Percentiles rank a stretch among this genome's conserved stretches.
Conservation (phyloP, 1,140 invertebrate species). For the Microplitis demolitor region DNA sequence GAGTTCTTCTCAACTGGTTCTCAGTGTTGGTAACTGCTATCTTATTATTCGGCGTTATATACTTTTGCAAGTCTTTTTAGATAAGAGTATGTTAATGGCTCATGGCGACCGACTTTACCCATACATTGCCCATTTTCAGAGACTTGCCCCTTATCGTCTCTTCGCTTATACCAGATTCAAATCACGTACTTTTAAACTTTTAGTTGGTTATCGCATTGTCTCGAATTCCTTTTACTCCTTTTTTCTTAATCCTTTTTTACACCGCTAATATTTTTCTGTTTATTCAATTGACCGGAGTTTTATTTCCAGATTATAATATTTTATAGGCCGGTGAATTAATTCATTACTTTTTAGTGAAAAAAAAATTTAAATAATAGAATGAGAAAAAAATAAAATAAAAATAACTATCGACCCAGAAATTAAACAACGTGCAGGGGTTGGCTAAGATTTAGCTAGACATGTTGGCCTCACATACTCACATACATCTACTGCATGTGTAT, state of each 20-base stretch:
- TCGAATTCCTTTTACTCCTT: background rate
- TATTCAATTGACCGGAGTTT: no score
- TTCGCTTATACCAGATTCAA: constrained; percentile 22
- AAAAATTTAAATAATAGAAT: no score
- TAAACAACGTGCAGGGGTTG: no score
- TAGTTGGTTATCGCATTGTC: constrained; percentile 28
- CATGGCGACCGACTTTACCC: constrained; percentile 34
- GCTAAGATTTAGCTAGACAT: no score
- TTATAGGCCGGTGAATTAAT: no score
- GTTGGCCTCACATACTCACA: no score
- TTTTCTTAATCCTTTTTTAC: background rate
- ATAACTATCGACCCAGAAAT: no score
- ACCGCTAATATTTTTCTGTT: no score
- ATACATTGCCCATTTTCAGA: constrained; percentile 7
- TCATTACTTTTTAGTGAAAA: no score
- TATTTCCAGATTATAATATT: no score
- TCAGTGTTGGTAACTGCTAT: constrained; percentile 19
- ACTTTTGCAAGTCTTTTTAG: constrained; percentile 49
- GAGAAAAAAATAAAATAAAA: no score
- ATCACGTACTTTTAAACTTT: constrained; percentile 38
- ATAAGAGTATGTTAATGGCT: constrained; percentile 48
- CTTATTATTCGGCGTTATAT: constrained; percentile 40
- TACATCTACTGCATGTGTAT: background rate
- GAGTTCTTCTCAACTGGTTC: constrained; percentile 1
- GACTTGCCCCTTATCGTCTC: constrained; percentile 4